A percentile compares a stretch with the other conserved stretches of the same genome.
phyloP scores from a whole-genome alignment of 2,113 vertebrate species.

The Coryphaenoides rupestris region DNA sequence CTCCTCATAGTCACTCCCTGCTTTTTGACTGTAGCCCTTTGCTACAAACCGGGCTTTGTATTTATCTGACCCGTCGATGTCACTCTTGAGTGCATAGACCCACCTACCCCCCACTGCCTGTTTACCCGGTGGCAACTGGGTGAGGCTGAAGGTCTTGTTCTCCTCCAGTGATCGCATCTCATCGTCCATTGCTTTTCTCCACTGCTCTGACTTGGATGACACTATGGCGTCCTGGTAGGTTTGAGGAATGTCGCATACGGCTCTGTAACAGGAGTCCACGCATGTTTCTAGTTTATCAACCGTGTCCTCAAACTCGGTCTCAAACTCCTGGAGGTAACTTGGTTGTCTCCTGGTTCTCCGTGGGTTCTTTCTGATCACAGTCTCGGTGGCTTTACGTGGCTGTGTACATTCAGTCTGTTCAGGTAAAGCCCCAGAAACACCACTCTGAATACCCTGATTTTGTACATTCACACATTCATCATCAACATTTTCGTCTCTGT shows the following conservation, averaged over 20 bases:
- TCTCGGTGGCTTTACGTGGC: too few relatives aligned
- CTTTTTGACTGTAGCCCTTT: constrained; percentile 1
- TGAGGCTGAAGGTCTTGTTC: too few relatives aligned
- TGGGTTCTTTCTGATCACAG: background rate
- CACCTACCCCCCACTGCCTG: too few relatives aligned
- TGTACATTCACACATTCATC: too few relatives aligned
- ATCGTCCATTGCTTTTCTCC: background rate
- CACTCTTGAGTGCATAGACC: background rate
- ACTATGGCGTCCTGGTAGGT: background rate
- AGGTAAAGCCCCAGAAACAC: background rate
- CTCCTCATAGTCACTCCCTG: background rate
- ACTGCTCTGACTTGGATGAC: background rate
- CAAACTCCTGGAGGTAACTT: background rate
- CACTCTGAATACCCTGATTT: too few relatives aligned
- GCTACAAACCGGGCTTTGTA: background rate
- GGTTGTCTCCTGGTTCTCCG: background rate
- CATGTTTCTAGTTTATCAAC: background rate
- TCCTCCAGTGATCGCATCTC: constrained; percentile 1
- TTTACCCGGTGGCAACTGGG: too few relatives aligned
- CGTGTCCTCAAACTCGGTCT: background rate
- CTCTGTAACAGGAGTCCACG: background rate
- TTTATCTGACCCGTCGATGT: background rate
- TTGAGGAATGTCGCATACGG: background rate
- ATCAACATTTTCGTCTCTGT: too few relatives aligned
- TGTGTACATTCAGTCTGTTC: background rate